Evolutionary conservation across 2,888 invertebrate species (phyloP).

Genomic region (Ariolimax columbianus): DNA sequence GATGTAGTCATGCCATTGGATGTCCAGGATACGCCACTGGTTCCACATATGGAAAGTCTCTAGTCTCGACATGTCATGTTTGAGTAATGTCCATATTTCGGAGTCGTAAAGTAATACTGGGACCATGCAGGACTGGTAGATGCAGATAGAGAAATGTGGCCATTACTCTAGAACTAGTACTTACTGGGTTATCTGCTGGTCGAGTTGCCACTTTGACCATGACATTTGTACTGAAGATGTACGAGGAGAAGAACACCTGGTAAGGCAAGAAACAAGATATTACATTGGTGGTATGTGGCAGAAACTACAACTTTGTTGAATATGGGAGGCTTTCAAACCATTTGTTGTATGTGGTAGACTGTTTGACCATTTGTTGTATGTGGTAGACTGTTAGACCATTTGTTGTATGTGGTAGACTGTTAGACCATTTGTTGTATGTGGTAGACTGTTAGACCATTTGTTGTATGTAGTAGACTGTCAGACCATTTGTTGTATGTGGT

Average conservation of each 20-base stretch:
- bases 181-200: slow-evolving; percentile 81
- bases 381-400: neutral
- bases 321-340: neutral
- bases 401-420: neutral
- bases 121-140: no score
- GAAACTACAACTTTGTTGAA: neutral
- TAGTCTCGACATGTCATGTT: no score
- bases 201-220: slow-evolving; percentile 93
- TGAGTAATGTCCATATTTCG: no score
- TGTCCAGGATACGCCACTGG: no score
- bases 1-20: no score
- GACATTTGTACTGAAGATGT: slow-evolving; percentile 98
- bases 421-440: neutral
- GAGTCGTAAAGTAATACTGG: no score
- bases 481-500: neutral
- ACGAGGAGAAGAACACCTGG: slow-evolving; percentile 94
- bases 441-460: neutral
- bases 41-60: no score
- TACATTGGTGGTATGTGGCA: neutral
- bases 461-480: neutral
- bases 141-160: no score
- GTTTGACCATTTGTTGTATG: neutral
- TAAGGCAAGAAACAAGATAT: slow-evolving; percentile 54
- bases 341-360: neutral
- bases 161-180: slow-evolving; percentile 52